These are phyloP conservation scores for Crambe crambe DNA, from an alignment of 37 sponge, comb jelly and placozoan genomes.

Conservation along the genomic window DNA sequence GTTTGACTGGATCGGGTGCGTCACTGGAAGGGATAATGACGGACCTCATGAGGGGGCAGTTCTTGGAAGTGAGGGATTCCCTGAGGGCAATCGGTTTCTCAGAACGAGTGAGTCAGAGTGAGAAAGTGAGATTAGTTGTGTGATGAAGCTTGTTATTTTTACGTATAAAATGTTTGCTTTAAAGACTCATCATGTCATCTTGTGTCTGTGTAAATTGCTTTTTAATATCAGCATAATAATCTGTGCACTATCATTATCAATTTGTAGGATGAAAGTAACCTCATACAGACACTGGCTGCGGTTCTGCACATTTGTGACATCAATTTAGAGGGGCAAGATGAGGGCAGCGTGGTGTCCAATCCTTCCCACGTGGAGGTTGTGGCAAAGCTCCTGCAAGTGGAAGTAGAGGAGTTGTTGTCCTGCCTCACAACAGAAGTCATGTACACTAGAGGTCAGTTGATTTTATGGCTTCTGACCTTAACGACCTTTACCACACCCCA, in stretches of 20 bases:
- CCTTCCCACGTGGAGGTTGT: constrained; percentile 7
- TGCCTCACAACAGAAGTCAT: constrained; percentile 49
- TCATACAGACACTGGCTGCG: constrained; percentile 48
- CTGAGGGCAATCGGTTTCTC: constrained; percentile 79
- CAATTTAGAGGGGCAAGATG: constrained; percentile 15
- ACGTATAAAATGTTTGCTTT: background rate
- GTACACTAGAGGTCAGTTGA: constrained; percentile 56
- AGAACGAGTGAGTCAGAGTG: constrained; percentile 31
- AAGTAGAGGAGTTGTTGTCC: constrained; percentile 22
- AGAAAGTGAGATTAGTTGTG: background rate
- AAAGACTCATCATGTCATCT: background rate
- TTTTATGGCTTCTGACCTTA: too few species aligned
- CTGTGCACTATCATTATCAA: background rate
- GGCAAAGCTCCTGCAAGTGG: constrained; percentile 44
- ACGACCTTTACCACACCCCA: too few species aligned
- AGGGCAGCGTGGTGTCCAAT: constrained; percentile 19
- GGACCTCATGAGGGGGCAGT: constrained; percentile 16
- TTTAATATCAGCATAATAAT: background rate
- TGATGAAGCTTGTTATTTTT: background rate
- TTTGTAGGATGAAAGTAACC: constrained; percentile 33
- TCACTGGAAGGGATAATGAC: constrained; percentile 5
- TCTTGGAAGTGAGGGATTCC: constrained; percentile 67
- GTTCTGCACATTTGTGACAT: constrained; percentile 57
- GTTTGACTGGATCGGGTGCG: constrained; percentile 34
- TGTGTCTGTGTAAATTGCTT: too few species aligned